A percentile compares a stretch with the other conserved stretches of the same genome.
phyloP scores from a whole-genome alignment of 2,888 invertebrate species.

The Diploptera punctata region DNA sequence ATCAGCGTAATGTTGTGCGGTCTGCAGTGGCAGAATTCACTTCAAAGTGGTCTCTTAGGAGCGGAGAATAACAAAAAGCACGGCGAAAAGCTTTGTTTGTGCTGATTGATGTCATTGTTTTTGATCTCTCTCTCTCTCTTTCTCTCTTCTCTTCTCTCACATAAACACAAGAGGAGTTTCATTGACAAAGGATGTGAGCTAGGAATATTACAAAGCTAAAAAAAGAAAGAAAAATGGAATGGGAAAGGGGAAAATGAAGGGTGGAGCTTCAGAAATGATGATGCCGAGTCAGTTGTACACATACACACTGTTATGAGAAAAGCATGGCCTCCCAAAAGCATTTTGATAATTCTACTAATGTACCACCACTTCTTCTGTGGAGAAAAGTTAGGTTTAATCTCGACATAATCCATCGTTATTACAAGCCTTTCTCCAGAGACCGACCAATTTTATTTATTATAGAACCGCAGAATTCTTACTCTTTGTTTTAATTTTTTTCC shows the following conservation, averaged over 20 bases:
- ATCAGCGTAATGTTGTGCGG: background rate
- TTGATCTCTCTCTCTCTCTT: constrained; percentile 34
- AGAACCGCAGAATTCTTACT: no score
- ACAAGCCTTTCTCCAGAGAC: background rate
- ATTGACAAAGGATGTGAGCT: constrained; percentile 23
- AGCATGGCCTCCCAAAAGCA: constrained; percentile 30
- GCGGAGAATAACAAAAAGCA: background rate
- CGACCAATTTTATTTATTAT: background rate
- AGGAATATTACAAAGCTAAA: constrained; percentile 22
- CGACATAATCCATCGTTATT: background rate
- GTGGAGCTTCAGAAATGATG: background rate
- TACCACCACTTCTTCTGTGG: constrained; percentile 19
- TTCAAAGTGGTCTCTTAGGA: constrained; percentile 24
- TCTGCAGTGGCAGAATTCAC: constrained; percentile 5
- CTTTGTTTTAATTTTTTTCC: background rate
- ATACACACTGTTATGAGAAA: background rate
- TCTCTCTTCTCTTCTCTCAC: constrained; percentile 5
- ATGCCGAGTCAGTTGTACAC: background rate
- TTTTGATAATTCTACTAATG: constrained; percentile 35
- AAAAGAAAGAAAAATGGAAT: constrained; percentile 11
- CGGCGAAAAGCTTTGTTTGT: constrained; percentile 36
- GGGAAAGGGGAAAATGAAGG: constrained; percentile 3
- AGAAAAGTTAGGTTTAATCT: background rate
- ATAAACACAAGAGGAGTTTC: constrained; percentile 23
- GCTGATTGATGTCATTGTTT: constrained; percentile 42